phyloP scores from a whole-genome alignment of 1,140 invertebrate genomes.

The Zophobas atratus region DNA sequence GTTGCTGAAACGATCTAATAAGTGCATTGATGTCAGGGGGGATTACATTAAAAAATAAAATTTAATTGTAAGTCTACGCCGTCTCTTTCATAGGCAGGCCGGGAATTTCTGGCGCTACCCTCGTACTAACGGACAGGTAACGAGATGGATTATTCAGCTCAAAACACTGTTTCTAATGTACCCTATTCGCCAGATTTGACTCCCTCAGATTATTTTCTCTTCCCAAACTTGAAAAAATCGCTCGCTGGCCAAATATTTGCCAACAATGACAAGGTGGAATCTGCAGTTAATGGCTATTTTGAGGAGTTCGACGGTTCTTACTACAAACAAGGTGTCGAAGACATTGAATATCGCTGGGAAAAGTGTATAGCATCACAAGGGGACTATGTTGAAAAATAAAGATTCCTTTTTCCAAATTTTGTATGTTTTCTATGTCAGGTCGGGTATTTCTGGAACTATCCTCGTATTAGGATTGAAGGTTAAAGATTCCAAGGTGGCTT shows the following conservation, averaged over 20 bases:
- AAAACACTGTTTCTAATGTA: constrained; percentile 60
- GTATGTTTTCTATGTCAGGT: constrained; percentile 41
- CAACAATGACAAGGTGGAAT: constrained; percentile 58
- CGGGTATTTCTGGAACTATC: constrained; percentile 44
- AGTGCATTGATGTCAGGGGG: no score
- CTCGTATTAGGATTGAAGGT: neutral
- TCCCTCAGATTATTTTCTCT: constrained; percentile 50
- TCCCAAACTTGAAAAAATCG: constrained; percentile 53
- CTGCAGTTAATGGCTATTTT: constrained; percentile 56
- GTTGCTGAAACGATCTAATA: no score
- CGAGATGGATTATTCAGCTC: no score
- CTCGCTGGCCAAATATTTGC: constrained; percentile 59
- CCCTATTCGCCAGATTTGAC: constrained; percentile 66
- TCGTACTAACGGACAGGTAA: no score
- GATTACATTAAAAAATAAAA: no score
- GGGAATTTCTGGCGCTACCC: no score
- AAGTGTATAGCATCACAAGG: constrained; percentile 56
- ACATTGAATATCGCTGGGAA: constrained; percentile 53
- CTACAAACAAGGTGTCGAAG: constrained; percentile 52
- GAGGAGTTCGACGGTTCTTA: constrained; percentile 46
- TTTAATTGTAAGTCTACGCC: no score
- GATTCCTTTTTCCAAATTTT: constrained; percentile 44
- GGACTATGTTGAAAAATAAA: constrained; percentile 58
- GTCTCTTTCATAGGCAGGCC: no score
- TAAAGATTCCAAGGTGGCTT: neutral